phyloP scores from a whole-genome alignment of 2,797 vertebrate species.

The Phrynocephalus vlangalii region DNA sequence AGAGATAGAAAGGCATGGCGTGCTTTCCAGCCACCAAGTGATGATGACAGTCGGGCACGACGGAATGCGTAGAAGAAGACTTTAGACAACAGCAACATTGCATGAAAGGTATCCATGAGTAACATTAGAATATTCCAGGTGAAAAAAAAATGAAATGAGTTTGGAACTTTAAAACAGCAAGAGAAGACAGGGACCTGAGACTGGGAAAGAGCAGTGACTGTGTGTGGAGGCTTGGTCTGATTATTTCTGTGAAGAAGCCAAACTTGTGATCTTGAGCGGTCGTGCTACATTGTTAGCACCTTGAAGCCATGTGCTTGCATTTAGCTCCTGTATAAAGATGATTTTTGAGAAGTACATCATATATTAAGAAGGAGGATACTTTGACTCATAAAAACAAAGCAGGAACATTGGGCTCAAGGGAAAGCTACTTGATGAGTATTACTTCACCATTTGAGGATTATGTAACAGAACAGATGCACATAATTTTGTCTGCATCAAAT shows the following conservation, averaged over 20 bases:
- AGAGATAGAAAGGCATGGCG: no score
- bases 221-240: neutral
- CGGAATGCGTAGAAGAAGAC: no score
- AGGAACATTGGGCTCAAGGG: conserved; percentile 33
- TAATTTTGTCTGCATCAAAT: neutral
- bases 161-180: conserved; percentile 22
- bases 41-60: no score
- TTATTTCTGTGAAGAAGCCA: accelerated
- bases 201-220: neutral
- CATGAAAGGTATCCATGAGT: neutral
- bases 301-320: conserved; percentile 36
- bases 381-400: conserved; percentile 43
- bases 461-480: neutral
- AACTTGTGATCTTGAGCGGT: conserved; percentile 17
- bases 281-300: neutral
- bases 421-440: conserved; percentile 19
- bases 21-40: no score
- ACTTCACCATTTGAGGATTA: conserved; percentile 5
- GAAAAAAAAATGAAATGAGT: conserved; percentile 1
- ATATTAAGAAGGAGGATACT: neutral
- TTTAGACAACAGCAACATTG: neutral
- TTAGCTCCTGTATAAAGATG: conserved; percentile 38
- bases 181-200: neutral
- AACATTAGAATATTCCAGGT: neutral
- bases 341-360: neutral